Percentiles rank a stretch among this genome's conserved stretches.
phyloP scores from a whole-genome alignment of 2,113 vertebrate species.

The Eurypyga helias region DNA sequence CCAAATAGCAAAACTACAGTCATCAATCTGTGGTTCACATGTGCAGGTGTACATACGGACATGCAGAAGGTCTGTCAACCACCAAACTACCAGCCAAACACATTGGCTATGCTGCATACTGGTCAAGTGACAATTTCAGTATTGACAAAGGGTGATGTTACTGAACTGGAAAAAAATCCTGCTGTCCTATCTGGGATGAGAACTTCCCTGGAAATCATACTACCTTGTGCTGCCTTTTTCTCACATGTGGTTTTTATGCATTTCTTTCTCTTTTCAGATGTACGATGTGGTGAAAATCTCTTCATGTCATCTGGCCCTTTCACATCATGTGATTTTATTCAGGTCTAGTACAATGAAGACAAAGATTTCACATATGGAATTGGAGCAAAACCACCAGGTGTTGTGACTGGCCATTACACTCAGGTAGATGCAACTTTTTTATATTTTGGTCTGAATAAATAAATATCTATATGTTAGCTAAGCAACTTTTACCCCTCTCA shows the following conservation, averaged over 20 bases:
- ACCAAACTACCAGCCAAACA: background rate
- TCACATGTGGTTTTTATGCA: accelerated
- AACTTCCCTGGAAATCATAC: background rate
- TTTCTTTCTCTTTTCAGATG: slow-evolving; percentile 58
- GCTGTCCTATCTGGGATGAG: background rate
- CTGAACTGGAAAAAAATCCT: background rate
- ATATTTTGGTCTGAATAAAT: background rate
- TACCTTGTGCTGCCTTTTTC: background rate
- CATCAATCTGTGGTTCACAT: background rate
- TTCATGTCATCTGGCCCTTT: background rate
- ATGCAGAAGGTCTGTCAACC: background rate
- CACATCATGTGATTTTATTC: slow-evolving; percentile 18
- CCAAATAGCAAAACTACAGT: background rate
- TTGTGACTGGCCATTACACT: slow-evolving; percentile 53
- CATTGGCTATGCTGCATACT: background rate
- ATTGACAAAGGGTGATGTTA: background rate
- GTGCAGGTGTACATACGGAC: background rate
- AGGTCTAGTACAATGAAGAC: slow-evolving; percentile 56
- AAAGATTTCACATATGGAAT: slow-evolving; percentile 35
- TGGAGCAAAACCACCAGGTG: background rate
- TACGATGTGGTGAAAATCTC: slow-evolving; percentile 72
- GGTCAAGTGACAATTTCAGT: background rate
- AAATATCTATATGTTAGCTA: background rate
- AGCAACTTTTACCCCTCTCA: background rate
- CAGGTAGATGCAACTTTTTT: slow-evolving; percentile 54